Conservation (phyloP, 2,888 invertebrate genomes). For the Dynastes grantii region DNA sequence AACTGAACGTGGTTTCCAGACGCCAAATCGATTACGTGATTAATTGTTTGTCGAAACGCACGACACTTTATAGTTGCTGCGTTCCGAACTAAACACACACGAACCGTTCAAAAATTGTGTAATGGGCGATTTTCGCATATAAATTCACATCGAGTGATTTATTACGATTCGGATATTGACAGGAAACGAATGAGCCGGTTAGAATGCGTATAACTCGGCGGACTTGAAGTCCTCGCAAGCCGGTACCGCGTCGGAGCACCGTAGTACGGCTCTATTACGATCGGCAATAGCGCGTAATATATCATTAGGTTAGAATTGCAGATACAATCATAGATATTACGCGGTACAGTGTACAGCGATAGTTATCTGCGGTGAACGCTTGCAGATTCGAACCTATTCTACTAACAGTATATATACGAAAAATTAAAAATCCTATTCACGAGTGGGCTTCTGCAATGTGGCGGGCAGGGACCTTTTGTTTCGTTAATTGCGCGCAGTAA, state of each 20-base stretch:
- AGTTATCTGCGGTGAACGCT: constrained; percentile 17
- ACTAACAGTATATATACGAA: not conserved
- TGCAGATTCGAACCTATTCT: constrained; percentile 24
- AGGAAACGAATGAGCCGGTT: constrained; percentile 33
- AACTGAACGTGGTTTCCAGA: constrained; percentile 10
- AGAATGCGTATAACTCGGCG: not conserved
- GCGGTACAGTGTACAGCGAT: constrained; percentile 24
- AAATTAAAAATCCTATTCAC: not conserved
- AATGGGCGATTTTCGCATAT: constrained; percentile 36
- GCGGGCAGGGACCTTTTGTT: not conserved
- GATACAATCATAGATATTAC: constrained; percentile 37
- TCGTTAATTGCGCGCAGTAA: constrained; percentile 25
- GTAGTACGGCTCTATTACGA: constrained; percentile 32
- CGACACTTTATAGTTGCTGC: constrained; percentile 13
- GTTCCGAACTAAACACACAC: constrained; percentile 20
- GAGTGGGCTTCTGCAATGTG: constrained; percentile 27
- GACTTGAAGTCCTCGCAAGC: not conserved
- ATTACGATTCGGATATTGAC: constrained; percentile 31
- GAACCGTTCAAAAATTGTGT: constrained; percentile 25
- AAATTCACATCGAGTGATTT: constrained; percentile 34
- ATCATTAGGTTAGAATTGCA: constrained; percentile 34
- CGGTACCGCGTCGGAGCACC: not conserved
- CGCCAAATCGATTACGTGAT: constrained; percentile 26
- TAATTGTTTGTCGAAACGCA: constrained; percentile 35
- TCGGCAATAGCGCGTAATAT: constrained; percentile 18